Base-by-base conservation (phyloP, 2,888 invertebrate species). In the Pseudococcus longispinus region DNA sequence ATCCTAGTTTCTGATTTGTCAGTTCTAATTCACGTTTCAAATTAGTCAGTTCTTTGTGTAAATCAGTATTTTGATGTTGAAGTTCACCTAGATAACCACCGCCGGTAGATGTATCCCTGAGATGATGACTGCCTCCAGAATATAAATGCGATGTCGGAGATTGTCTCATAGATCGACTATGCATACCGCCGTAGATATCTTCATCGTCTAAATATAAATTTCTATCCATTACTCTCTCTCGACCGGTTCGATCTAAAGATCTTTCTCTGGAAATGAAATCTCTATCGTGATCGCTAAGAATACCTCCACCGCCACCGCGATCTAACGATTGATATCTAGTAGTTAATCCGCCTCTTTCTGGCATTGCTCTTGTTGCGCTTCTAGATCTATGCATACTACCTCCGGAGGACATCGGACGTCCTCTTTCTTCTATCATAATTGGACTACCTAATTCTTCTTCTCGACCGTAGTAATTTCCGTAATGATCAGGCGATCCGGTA, bases 1-100 rank as follows among this genome's bases (percentile, higher is more conserved):
- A 98, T 91, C 97, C 97, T 90, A 99, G 93, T 92, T 99, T 99
- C 92, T 98, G 98, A 91, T 98, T 98, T 89, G 98, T 97, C 90
- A 97, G 93, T 92, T 98, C 98, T 90, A 98, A 93, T 91, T 98
- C 98, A 91, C 97, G 96, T 92, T 97, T 97, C 89, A 97, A 93
- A 91, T 96, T 96, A 85, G 94, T 95, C 91, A 98, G 93, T 91
- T 98, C 98, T 89, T 97, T 93, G 90, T 98, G 98, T 89, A 98
- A 93, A 91, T 98, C 98, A 90, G 96, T 95, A 92, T 98, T 97
- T 92, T 98, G 97, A 90, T 96, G 95, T 91, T 97, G 97, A 89
- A 97, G 93, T 91, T 97, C 97, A 88, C 96, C 96, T 90, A 95
- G 92, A 93, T 94, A 95, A 90, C 94, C 92, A 88, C 87, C 89